phyloP scores from a whole-genome alignment of 2,888 invertebrate genomes.

The Noctuana brunneofusca region DNA sequence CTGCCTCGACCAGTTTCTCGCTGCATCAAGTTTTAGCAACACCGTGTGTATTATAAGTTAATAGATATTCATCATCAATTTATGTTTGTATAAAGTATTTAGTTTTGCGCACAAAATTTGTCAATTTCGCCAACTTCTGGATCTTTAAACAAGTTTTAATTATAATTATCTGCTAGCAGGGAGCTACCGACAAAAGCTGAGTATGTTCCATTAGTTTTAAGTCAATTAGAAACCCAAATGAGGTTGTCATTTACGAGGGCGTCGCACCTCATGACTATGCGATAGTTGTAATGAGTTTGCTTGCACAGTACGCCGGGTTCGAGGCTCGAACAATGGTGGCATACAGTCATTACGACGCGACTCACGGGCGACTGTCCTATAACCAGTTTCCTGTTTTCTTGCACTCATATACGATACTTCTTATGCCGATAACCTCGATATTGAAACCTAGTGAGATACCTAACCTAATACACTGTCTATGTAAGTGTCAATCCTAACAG shows the following conservation, averaged over 20 bases:
- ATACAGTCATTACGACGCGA: constrained; percentile 55
- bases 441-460: constrained; percentile 35
- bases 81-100: background rate
- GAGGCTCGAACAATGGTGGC: constrained; percentile 41
- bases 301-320: constrained; percentile 8
- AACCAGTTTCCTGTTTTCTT: constrained; percentile 65
- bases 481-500: background rate
- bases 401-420: constrained; percentile 40
- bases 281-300: constrained; percentile 36
- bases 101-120: background rate
- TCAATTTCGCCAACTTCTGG: background rate
- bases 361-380: constrained; percentile 53
- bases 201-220: constrained; percentile 27
- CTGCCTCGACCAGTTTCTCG: constrained; percentile 32
- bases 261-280: constrained; percentile 34
- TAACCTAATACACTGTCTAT: background rate
- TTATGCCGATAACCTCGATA: constrained; percentile 56
- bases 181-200: constrained; percentile 21
- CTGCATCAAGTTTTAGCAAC: constrained; percentile 20
- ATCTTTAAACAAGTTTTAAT: background rate
- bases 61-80: background rate
- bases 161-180: background rate
- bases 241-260: constrained; percentile 28
- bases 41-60: constrained; percentile 3
- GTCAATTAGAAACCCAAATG: constrained; percentile 33